phyloP scores from a whole-genome alignment of 2,113 vertebrate species.

The Actenoides hombroni region DNA sequence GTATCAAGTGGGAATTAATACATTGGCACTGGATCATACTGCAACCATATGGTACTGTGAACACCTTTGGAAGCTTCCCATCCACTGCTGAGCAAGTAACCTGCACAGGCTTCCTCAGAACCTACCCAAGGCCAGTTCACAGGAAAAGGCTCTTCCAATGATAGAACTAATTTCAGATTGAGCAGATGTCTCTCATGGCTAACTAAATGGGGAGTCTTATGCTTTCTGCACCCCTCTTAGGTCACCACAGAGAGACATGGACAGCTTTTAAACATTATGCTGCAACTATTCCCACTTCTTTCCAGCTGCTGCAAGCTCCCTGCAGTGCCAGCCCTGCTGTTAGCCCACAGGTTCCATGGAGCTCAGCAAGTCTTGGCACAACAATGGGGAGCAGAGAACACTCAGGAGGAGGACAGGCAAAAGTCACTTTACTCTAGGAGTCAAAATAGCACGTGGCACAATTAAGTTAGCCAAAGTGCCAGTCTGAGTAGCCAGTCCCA shows the following conservation, averaged over 20 bases:
- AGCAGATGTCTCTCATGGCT: background rate
- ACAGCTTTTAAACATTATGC: background rate
- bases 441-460: background rate
- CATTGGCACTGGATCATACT: background rate
- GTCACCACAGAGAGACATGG: background rate
- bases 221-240: background rate
- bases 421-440: background rate
- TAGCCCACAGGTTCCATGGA: background rate
- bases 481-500: background rate
- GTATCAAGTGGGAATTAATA: background rate
- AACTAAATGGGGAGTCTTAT: fast-evolving
- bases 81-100: background rate
- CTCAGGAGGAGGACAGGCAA: background rate
- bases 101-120: background rate
- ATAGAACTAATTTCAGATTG: background rate
- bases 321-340: background rate
- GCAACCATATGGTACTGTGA: background rate
- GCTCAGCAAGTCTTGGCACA: background rate
- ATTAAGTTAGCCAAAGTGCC: background rate
- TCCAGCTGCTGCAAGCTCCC: background rate
- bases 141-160: background rate
- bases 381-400: background rate
- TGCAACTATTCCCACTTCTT: background rate
- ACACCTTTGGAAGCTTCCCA: background rate
- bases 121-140: background rate